Conservation (phyloP, 2,797 vertebrate genomes). For the Sebastes wilsoni region DNA sequence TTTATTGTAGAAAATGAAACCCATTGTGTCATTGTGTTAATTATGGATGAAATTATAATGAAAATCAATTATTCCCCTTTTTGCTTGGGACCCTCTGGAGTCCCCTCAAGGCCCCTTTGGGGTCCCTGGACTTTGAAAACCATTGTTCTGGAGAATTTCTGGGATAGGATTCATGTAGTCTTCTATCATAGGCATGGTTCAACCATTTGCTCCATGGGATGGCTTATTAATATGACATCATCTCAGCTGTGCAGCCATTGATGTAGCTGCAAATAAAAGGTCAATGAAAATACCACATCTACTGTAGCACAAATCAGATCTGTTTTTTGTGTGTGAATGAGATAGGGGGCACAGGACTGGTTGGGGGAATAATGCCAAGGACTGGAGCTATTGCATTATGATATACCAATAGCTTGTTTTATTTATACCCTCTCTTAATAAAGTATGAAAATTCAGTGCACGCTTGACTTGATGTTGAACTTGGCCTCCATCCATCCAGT, state of each 20-base stretch:
- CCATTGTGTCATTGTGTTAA: no score
- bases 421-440: background rate
- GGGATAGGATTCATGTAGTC: background rate
- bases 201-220: background rate
- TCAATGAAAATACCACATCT: background rate
- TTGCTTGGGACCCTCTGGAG: no score
- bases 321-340: background rate
- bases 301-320: background rate
- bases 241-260: background rate
- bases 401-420: background rate
- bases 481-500: constrained; percentile 4
- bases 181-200: background rate
- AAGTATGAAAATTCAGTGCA: background rate
- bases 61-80: no score
- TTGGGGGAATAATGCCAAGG: background rate
- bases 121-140: no score
- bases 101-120: no score
- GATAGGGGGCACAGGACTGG: background rate
- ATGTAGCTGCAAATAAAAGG: background rate
- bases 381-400: background rate
- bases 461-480: constrained; percentile 29
- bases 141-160: background rate
- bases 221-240: background rate
- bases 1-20: no score
- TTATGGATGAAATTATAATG: no score